These are phyloP conservation scores for Scolopax rusticola DNA, from an alignment of 2,797 vertebrate species.

Conservation along the genomic window DNA sequence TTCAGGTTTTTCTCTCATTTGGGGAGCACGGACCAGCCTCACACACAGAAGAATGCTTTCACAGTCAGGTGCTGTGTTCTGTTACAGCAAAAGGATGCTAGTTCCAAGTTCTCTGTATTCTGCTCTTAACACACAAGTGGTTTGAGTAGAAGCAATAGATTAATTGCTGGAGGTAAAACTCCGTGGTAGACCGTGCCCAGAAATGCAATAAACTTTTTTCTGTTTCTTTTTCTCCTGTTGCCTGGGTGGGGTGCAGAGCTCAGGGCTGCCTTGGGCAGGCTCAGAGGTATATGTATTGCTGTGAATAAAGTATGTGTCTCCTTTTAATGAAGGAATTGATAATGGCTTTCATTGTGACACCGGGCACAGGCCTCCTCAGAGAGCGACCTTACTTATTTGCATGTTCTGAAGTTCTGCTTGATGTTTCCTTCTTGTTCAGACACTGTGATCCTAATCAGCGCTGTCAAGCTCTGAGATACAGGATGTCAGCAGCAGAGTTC, in stretches of 20 bases:
- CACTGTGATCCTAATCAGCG: constrained; percentile 67
- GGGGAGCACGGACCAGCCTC: neutral
- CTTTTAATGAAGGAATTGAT: neutral
- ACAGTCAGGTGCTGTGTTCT: neutral
- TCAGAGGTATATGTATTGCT: neutral
- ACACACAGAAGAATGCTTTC: accelerated
- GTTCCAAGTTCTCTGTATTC: neutral
- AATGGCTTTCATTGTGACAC: neutral
- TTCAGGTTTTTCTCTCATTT: neutral
- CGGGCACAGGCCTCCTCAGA: neutral
- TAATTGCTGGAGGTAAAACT: neutral
- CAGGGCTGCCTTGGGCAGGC: neutral
- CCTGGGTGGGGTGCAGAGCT: neutral
- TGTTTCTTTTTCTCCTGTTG: neutral
- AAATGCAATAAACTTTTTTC: neutral
- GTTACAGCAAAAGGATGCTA: neutral
- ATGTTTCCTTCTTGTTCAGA: constrained; percentile 57
- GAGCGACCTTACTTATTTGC: neutral
- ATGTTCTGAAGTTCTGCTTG: neutral
- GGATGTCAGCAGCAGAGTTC: constrained; percentile 67
- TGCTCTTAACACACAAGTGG: neutral
- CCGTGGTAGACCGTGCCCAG: neutral
- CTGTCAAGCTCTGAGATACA: constrained; percentile 37
- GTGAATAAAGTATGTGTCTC: neutral
- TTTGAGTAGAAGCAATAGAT: neutral